phyloP scores from a whole-genome alignment of 2,888 invertebrate genomes.

The Ormia ochracea region DNA sequence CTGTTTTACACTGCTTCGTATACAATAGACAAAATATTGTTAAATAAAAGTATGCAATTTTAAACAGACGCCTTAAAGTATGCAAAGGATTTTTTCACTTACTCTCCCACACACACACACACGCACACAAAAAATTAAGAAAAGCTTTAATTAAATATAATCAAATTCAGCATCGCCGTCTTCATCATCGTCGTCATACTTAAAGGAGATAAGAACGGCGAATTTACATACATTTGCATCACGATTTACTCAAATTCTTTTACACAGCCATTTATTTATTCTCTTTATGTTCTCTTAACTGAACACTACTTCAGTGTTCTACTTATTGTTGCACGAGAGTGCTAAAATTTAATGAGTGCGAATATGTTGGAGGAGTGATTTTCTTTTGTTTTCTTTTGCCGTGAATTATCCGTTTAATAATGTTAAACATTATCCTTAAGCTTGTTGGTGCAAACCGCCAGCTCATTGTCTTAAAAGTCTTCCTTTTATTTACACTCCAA shows the following conservation, averaged over 20 bases:
- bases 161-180: constrained; percentile 16
- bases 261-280: neutral
- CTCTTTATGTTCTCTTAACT: neutral
- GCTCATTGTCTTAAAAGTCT: constrained; percentile 22
- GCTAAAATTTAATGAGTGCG: neutral
- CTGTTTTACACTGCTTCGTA: neutral
- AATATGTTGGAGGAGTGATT: neutral
- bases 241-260: neutral
- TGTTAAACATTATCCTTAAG: constrained; percentile 37
- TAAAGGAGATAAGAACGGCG: constrained; percentile 18
- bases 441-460: constrained; percentile 38
- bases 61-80: constrained; percentile 8
- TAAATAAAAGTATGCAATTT: neutral
- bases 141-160: neutral
- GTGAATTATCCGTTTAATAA: constrained; percentile 55
- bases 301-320: neutral
- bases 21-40: neutral
- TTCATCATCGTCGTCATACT: neutral
- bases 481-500: too few relatives aligned
- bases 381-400: constrained; percentile 21
- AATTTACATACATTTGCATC: constrained; percentile 14
- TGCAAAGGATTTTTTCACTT: neutral
- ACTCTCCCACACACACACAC: neutral
- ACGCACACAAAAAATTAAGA: neutral
- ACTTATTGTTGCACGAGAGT: neutral